These are phyloP conservation scores for Leptestheria dahalacensis DNA, from an alignment of 1,140 invertebrate genomes.

Conservation along the genomic window DNA sequence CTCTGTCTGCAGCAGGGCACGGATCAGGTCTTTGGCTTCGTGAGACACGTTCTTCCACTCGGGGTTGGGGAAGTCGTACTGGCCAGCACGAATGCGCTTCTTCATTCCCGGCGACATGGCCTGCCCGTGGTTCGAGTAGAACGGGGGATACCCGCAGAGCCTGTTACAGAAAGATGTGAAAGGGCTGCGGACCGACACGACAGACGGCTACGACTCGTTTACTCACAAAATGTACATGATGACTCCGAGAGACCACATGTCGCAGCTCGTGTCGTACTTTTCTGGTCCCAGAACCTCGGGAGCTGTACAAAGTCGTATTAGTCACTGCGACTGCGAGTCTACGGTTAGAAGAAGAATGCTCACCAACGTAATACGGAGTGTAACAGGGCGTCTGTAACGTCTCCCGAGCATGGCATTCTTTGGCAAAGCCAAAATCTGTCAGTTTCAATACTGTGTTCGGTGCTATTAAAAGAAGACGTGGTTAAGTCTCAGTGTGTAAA, in stretches of 20 bases:
- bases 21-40: constrained; percentile 89
- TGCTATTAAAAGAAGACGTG: constrained; percentile 19
- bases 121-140: constrained; percentile 91
- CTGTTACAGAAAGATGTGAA: constrained; percentile 31
- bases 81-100: constrained; percentile 82
- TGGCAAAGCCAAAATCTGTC: constrained; percentile 99
- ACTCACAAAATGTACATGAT: constrained; percentile 95
- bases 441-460: constrained; percentile 67
- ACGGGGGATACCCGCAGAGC: constrained; percentile 93
- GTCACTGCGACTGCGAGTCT: background rate
- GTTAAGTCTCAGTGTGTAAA: background rate
- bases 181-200: too few relatives aligned
- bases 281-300: constrained; percentile 92
- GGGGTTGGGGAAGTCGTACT: constrained; percentile 90
- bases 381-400: constrained; percentile 93
- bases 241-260: constrained; percentile 95
- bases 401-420: constrained; percentile 72
- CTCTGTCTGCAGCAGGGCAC: constrained; percentile 82
- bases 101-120: constrained; percentile 99
- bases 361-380: constrained; percentile 94
- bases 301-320: constrained; percentile 37
- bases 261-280: constrained; percentile 97
- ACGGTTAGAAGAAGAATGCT: constrained; percentile 24
- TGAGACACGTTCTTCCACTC: constrained; percentile 91
- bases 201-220: too few relatives aligned